Conservation (phyloP, 1,140 invertebrate genomes). For the Micrasema minimum region DNA sequence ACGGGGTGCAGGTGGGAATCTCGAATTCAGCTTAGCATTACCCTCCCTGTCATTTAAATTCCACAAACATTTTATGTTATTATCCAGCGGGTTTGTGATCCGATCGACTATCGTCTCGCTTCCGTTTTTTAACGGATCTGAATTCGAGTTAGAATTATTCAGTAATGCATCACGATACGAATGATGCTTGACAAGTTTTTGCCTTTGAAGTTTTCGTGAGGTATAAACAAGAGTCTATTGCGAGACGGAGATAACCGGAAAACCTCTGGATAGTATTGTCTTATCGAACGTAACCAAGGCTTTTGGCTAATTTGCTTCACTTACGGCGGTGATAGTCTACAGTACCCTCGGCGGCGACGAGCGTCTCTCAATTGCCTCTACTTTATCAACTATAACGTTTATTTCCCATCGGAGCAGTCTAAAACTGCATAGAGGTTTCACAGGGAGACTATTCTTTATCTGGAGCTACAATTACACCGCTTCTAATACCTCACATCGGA, state of each 20-base stretch:
- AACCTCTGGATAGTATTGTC: slow-evolving; percentile 70
- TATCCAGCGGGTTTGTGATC: slow-evolving; percentile 64
- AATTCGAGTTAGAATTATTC: slow-evolving; percentile 60
- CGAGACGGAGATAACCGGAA: slow-evolving; percentile 44
- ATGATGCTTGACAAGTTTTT: slow-evolving; percentile 72
- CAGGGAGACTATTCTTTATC: slow-evolving; percentile 34
- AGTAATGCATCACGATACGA: slow-evolving; percentile 71
- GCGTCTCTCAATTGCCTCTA: slow-evolving; percentile 14
- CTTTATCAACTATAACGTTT: slow-evolving; percentile 54
- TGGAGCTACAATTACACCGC: no score
- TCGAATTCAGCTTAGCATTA: slow-evolving; percentile 58
- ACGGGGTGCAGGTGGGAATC: slow-evolving; percentile 60
- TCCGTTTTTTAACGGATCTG: slow-evolving; percentile 57
- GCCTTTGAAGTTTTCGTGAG: slow-evolving; percentile 69
- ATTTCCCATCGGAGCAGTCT: slow-evolving; percentile 17
- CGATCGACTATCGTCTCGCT: slow-evolving; percentile 57
- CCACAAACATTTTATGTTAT: slow-evolving; percentile 67
- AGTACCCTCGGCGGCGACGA: neutral
- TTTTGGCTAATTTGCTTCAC: slow-evolving; percentile 69
- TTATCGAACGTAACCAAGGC: slow-evolving; percentile 74
- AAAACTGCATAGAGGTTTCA: slow-evolving; percentile 15
- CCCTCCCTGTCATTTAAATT: slow-evolving; percentile 67
- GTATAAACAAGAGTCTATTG: slow-evolving; percentile 57
- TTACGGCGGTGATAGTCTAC: slow-evolving; percentile 23
- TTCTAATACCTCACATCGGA: no score